Base-by-base conservation (phyloP, 1,140 invertebrate species). In the Drosophila kepulauana region DNA sequence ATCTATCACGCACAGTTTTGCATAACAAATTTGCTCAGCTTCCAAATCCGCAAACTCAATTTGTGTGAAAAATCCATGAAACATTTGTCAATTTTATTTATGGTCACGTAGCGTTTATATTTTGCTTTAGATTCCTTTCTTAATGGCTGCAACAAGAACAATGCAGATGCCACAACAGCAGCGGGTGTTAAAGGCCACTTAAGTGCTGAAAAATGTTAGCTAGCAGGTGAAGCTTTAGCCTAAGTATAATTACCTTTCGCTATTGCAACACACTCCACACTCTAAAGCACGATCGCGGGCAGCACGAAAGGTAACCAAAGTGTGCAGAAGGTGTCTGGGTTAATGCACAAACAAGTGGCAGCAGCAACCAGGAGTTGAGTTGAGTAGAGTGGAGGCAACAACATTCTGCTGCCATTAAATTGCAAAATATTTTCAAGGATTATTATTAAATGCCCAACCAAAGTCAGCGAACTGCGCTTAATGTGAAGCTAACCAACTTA, bases 31-130 rank as follows among this genome's bases (percentile, higher is more conserved):
- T 71, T 74, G 54, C 20, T 48, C 63, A 63, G 64, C 49, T 61
- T 61, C 33, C 16, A 75, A 69, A 73, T 75, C 72, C 66, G 52
- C 72, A 76, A 87, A 88, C 73, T 80, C 86, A 82, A 88, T 82
- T 87, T 88, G 46, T 28, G 33, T 20, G 38, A 79, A 76, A 69
- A 66, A 62, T 48, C 41, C 46, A 71, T 77, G 70, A 70, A 67
- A 73, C 78, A 88, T 88, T 88, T 88, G 85, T 88, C 81, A 88
- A 84, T 89, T 78, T 88, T 88, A 88, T 88, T 88, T 81, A 89
- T 88, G 85, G 84, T 88, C 85, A 88, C 84, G 84, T 81, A 80
- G 80, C 67, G 78, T 68, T 89, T 78, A 58, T 67, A 75, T 75
- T 70, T 78, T 84, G 67, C 61, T 82, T 78, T 80, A 58, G 73